Conservation (phyloP, 2,113 vertebrate genomes). For the Actenoides lindsayi region DNA sequence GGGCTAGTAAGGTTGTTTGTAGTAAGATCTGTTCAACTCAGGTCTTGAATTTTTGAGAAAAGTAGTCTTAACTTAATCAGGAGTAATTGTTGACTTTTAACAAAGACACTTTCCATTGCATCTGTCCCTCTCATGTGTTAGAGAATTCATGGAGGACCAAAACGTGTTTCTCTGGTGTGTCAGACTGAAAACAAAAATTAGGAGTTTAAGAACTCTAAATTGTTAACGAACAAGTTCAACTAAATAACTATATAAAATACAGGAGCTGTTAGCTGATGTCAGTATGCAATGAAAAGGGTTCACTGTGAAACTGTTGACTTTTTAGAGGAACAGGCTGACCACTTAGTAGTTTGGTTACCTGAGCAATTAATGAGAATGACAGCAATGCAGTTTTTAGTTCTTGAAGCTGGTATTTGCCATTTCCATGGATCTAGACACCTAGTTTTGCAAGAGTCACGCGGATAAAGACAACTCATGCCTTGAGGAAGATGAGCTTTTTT, state of each 20-base stretch:
- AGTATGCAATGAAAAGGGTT: neutral
- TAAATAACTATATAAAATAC: neutral
- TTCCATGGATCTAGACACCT: neutral
- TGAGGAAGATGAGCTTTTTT: neutral
- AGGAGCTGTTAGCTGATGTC: neutral
- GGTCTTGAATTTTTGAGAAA: neutral
- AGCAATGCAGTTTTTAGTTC: neutral
- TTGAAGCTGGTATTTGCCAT: neutral
- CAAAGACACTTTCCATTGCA: neutral
- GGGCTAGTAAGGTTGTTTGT: neutral
- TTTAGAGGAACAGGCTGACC: neutral
- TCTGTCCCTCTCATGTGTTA: neutral
- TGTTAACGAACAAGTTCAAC: neutral
- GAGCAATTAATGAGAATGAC: neutral
- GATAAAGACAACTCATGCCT: neutral
- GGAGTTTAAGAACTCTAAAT: neutral
- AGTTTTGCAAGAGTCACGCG: neutral
- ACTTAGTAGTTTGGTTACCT: neutral
- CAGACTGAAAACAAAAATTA: neutral
- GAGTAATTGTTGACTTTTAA: neutral
- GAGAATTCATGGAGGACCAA: neutral
- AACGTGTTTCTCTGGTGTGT: neutral
- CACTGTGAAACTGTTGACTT: neutral
- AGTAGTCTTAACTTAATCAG: neutral
- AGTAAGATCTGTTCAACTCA: neutral